Evolutionary conservation across 2,113 vertebrate species (phyloP).

Genomic region (Pterocles gutturalis): DNA sequence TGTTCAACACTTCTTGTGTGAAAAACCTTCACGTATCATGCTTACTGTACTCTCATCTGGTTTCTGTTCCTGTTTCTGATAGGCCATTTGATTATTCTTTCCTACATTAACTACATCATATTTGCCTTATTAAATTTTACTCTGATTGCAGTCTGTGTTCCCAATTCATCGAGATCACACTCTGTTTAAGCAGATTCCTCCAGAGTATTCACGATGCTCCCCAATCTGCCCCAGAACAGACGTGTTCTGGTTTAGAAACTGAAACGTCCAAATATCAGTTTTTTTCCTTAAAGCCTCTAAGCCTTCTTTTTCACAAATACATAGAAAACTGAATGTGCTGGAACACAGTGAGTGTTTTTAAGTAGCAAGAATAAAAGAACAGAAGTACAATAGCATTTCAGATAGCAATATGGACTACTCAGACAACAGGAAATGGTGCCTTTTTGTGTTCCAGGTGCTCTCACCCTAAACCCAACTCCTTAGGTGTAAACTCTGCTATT

Average conservation of each 20-base stretch:
- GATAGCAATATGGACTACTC: neutral
- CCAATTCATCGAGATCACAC: slow-evolving; percentile 55
- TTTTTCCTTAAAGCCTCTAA: neutral
- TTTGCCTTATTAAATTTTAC: slow-evolving; percentile 53
- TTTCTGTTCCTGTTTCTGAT: neutral
- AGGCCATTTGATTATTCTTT: slow-evolving; percentile 22
- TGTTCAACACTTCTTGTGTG: neutral
- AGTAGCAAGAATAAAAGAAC: neutral
- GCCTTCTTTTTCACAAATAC: neutral
- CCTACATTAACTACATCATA: slow-evolving; percentile 6
- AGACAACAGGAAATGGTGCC: neutral
- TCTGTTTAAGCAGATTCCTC: slow-evolving; percentile 58
- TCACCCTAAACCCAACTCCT: neutral
- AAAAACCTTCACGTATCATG: neutral
- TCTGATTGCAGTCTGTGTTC: neutral
- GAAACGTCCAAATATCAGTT: neutral
- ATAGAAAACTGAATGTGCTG: neutral
- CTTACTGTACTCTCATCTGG: neutral
- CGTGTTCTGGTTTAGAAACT: slow-evolving; percentile 34
- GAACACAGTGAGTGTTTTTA: neutral
- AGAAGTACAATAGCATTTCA: neutral
- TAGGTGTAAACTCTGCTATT: neutral
- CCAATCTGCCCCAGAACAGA: slow-evolving; percentile 36
- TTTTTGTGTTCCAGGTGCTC: neutral
- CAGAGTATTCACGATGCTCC: slow-evolving; percentile 6